These are phyloP conservation scores for Plagiodera versicolora DNA, from an alignment of 2,888 invertebrate species.

Conservation along the genomic window DNA sequence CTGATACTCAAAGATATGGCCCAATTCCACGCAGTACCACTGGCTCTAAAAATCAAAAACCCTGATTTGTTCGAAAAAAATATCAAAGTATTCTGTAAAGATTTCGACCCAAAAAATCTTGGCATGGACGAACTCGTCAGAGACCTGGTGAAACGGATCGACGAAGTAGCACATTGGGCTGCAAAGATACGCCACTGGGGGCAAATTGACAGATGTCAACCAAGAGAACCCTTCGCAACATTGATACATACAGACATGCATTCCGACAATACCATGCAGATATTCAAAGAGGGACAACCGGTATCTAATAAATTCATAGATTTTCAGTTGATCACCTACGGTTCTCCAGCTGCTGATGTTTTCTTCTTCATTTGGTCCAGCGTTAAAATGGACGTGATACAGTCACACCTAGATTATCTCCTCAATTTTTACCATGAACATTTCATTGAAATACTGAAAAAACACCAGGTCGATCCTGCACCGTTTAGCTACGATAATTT, in stretches of 20 bases:
- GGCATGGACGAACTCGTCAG: neutral
- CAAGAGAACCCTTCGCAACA: constrained; percentile 52
- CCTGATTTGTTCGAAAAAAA: constrained; percentile 50
- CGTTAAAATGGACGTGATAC: constrained; percentile 49
- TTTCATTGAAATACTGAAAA: constrained; percentile 51
- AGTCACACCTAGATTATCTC: constrained; percentile 53
- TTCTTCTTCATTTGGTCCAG: constrained; percentile 60
- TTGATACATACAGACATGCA: constrained; percentile 61
- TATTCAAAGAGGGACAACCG: constrained; percentile 46
- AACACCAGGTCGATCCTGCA: constrained; percentile 40
- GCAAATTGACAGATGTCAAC: neutral
- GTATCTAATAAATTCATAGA: constrained; percentile 56
- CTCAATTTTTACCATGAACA: constrained; percentile 56
- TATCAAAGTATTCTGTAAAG: constrained; percentile 45
- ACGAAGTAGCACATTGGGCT: constrained; percentile 1
- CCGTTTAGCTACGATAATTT: constrained; percentile 51
- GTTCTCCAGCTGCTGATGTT: constrained; percentile 58
- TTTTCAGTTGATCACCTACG: constrained; percentile 59
- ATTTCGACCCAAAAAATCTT: neutral
- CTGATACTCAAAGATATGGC: constrained; percentile 57
- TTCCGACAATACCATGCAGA: constrained; percentile 62
- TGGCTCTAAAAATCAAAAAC: constrained; percentile 55
- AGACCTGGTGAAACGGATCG: constrained; percentile 6
- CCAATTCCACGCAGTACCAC: constrained; percentile 60
- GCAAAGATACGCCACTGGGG: constrained; percentile 14